A percentile compares a stretch with the other conserved stretches of the same genome.
phyloP scores from a whole-genome alignment of 1,140 invertebrate species.

The Sinella curviseta region DNA sequence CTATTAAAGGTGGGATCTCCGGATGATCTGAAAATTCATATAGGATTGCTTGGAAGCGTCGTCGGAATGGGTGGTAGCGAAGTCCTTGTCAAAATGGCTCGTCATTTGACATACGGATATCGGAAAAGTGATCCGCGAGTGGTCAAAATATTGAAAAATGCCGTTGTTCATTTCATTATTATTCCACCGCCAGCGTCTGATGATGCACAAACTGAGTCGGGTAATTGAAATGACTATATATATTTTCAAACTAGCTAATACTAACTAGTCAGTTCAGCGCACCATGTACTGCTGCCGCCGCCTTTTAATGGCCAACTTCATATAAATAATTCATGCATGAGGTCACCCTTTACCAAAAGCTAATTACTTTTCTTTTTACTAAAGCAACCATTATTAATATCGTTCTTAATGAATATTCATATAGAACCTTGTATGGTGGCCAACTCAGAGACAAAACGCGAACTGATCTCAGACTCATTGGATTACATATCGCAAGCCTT shows the following conservation, averaged over 20 bases:
- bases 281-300: too few species aligned
- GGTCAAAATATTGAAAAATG: constrained; percentile 65
- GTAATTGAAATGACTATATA: constrained; percentile 42
- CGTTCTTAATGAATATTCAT: constrained; percentile 40
- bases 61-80: constrained; percentile 81
- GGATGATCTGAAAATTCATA: constrained; percentile 76
- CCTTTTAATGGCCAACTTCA: too few species aligned
- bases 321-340: too few species aligned
- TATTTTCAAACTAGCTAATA: neutral
- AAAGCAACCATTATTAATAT: too few species aligned
- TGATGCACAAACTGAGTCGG: constrained; percentile 57
- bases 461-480: neutral
- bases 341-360: too few species aligned
- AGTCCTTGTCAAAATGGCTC: constrained; percentile 74
- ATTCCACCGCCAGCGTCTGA: neutral
- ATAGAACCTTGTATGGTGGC: neutral
- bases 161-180: constrained; percentile 74
- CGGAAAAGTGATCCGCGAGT: constrained; percentile 66
- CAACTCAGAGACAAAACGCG: neutral
- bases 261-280: neutral
- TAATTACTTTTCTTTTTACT: too few species aligned
- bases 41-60: constrained; percentile 79
- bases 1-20: constrained; percentile 64
- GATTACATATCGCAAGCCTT: neutral
- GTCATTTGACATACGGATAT: constrained; percentile 75